Base-by-base conservation (phyloP, 2,888 invertebrate species). In the Eurois occulta region DNA sequence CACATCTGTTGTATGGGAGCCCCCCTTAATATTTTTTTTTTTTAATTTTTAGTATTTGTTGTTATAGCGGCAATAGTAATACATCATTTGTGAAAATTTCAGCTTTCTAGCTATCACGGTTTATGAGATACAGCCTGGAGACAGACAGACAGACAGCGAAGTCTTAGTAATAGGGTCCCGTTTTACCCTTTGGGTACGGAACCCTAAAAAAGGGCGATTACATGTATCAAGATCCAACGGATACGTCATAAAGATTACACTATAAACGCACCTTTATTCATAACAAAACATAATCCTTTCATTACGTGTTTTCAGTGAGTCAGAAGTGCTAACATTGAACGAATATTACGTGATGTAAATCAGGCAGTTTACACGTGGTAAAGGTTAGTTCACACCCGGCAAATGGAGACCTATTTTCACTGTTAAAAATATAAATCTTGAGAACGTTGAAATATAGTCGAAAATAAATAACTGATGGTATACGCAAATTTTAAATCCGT, bases 261-360 rank as follows among this genome's bases (percentile, higher is more conserved):
- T 21, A 64, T 55, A 64, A 64, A 38, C n/a, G 3, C 18, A 38
- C 16, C 52, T 55, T 38, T 32, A 65, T 38, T 80, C 21, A 46
- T 72, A 62, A 24, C 28, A 48, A 32, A 43, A 43, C 41, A 80
- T 65, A n/a, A 41, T 65, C 41, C 24, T 62, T 74, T 21, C 32
- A 43, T 24, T 18, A 32, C 4, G 52, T 64, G 32, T 52, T 52
- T 41, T 18, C 21, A 5, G 21, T 76, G 78, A 78, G 24, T 74
- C 81, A 81, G 32, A 65, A 41, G 41, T 73, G n/a, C 8, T 73
- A 65, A 41, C 41, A 41, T 24, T 73, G 16, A n/a, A 73, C 64
- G 32, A 72, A 10, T 64, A 55, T 65, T 41, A 81, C 46, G 21
- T 48, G 38, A n/a, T 13, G 4, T 58, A 0, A 55, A 41, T 78